Evolutionary conservation across 2,888 invertebrate species (phyloP).

Genomic region (Agrotis puta): DNA sequence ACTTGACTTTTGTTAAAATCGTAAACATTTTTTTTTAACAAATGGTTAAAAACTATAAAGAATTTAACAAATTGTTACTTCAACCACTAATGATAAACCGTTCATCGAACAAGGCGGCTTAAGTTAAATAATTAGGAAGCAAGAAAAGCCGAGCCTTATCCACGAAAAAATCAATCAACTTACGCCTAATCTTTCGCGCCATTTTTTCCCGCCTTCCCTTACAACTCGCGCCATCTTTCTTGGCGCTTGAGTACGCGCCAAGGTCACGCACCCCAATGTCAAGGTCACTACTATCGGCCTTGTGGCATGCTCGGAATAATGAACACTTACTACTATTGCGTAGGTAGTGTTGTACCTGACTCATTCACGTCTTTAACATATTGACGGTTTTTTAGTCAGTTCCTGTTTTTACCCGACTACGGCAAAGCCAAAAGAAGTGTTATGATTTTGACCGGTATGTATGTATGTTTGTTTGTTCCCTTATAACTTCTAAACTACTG

Average conservation of each 20-base stretch:
- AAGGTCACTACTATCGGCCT: slow-evolving; percentile 67
- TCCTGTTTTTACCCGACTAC: slow-evolving; percentile 29
- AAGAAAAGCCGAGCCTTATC: neutral
- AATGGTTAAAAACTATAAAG: no score
- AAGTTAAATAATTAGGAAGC: neutral
- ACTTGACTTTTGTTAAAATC: no score
- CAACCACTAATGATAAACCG: no score
- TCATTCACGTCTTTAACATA: slow-evolving; percentile 43
- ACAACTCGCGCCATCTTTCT: slow-evolving; percentile 26
- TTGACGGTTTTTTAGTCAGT: slow-evolving; percentile 30
- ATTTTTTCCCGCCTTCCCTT: slow-evolving; percentile 35
- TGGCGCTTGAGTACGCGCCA: slow-evolving; percentile 46
- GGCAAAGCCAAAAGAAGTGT: no score
- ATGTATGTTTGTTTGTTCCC: no score
- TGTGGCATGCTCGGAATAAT: slow-evolving; percentile 63
- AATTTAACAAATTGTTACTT: no score
- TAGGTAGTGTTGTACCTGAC: slow-evolving; percentile 45
- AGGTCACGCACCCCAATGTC: slow-evolving; percentile 64
- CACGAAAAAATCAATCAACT: neutral
- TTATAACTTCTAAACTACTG: no score
- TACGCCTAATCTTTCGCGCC: neutral
- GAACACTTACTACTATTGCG: slow-evolving; percentile 53
- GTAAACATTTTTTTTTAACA: no score
- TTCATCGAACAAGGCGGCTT: no score
- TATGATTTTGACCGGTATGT: no score